These are phyloP conservation scores for Panagrolaimus sp. DNA, from an alignment of 1,140 invertebrate species.

Conservation along the genomic window DNA sequence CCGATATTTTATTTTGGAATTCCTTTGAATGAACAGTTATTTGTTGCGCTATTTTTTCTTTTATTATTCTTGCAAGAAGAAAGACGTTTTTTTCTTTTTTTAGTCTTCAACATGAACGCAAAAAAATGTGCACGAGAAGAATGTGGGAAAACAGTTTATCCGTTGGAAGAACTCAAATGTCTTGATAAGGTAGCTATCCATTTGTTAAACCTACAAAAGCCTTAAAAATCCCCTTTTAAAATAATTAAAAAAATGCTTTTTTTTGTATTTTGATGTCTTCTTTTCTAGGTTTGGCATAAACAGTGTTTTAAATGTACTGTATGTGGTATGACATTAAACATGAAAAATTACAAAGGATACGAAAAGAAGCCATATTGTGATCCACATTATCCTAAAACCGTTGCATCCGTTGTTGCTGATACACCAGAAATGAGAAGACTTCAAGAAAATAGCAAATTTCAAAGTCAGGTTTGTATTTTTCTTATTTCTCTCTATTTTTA, in stretches of 20 bases:
- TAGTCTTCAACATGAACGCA: background rate
- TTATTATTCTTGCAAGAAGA: background rate
- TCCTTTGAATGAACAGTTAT: background rate
- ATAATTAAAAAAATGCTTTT: background rate
- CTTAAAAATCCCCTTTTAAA: background rate
- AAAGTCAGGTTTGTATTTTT: slow-evolving; percentile 82
- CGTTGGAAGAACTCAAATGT: slow-evolving; percentile 94
- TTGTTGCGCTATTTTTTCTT: slow-evolving; percentile 12
- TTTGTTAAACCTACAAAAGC: background rate
- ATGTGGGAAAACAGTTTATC: slow-evolving; percentile 82
- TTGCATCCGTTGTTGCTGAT: slow-evolving; percentile 52
- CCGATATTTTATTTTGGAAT: too few relatives aligned
- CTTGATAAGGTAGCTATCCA: slow-evolving; percentile 78
- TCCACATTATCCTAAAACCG: slow-evolving; percentile 63
- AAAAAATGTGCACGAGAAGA: slow-evolving; percentile 53
- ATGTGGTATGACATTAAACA: slow-evolving; percentile 94
- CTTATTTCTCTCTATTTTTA: too few relatives aligned
- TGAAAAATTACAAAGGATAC: slow-evolving; percentile 98
- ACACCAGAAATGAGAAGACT: slow-evolving; percentile 80
- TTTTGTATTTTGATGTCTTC: slow-evolving; percentile 34
- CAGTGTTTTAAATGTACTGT: slow-evolving; percentile 76
- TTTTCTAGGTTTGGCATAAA: slow-evolving; percentile 82
- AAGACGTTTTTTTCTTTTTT: slow-evolving; percentile 6
- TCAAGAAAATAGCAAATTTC: slow-evolving; percentile 92
- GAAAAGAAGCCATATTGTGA: slow-evolving; percentile 97